Base-by-base conservation (phyloP, 1,140 invertebrate species). In the Spodoptera frugiperda region DNA sequence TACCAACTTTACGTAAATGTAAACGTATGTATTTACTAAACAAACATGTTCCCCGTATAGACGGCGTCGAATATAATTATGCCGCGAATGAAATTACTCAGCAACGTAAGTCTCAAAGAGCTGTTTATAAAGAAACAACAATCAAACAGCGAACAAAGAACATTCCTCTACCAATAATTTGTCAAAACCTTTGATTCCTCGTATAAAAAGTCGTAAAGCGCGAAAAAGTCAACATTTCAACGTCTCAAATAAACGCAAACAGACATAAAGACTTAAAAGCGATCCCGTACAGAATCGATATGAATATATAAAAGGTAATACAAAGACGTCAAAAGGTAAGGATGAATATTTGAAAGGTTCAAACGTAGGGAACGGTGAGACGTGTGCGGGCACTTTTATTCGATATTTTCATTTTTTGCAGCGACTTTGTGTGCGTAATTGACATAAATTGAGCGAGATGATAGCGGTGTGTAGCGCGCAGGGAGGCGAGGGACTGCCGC, bases 291-390 rank as follows among this genome's bases (percentile, higher is more conserved):
- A 67, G 68, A 82, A 82, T 78, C 74, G 77, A 81, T 65, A 75
- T 75, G 73, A 75, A 75, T 63, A 76, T 75, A 78, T 84, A 86
- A 84, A 86, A 77, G 73, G 80, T 73, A 77, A 86, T 80, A 86
- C 82, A 86, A 81, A 81, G 73, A 53, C 77, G 68, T 79, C 78
- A 77, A 82, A 84, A 81, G 84, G 78, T 75, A 79, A 75, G 73
- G 65, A 84, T 86, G 85, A 85, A 86, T 86, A 86, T 86, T 86
- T 86, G 82, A 85, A 77, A 83, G 80, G 78, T 81, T 79, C 77
- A 78, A 82, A 82, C 81, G 81, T 72, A 81, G 75, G 72, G 76
- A 74, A 15, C 57, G 77, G 57, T 21, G 51, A 76, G 57, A 80
- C 84, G 83, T 84, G 80, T 77, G 77, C 76, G 44, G 79, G 25